A percentile compares a stretch with the other conserved stretches of the same genome.
These are phyloP conservation scores for Hippocampus guttulatus DNA, from an alignment of 2,113 vertebrate species.

Conservation along the genomic window DNA sequence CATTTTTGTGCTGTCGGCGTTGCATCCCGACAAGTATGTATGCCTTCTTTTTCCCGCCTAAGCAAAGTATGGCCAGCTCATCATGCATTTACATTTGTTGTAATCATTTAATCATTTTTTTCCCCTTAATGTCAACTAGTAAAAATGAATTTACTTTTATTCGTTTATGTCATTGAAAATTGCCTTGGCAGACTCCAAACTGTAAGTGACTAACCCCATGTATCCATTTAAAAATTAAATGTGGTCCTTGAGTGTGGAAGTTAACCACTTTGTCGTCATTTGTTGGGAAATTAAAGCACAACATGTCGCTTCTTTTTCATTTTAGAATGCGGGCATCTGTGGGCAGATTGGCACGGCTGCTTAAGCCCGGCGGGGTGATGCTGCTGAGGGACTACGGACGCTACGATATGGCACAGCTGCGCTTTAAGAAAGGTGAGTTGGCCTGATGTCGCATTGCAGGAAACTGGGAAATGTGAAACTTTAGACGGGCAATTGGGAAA, in stretches of 20 bases:
- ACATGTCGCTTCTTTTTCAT: not conserved
- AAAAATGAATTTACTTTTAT: too few species aligned
- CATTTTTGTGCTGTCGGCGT: constrained; percentile 92
- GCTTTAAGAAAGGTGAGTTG: constrained; percentile 90
- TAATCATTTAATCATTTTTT: too few species aligned
- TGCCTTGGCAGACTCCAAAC: too few species aligned
- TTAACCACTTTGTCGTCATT: not conserved
- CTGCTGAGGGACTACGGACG: constrained; percentile 94
- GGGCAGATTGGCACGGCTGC: constrained; percentile 75
- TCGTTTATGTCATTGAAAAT: too few species aligned
- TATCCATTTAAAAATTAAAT: not conserved
- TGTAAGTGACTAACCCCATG: not conserved
- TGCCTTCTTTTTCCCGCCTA: not conserved
- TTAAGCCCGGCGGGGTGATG: constrained; percentile 88
- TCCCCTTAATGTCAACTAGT: too few species aligned
- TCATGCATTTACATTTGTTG: too few species aligned
- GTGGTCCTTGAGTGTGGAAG: not conserved
- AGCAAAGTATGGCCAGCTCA: not conserved
- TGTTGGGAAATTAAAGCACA: not conserved
- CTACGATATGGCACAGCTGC: constrained; percentile 93
- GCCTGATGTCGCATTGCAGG: not conserved
- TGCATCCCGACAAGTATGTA: constrained; percentile 89
- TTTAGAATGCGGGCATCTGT: constrained; percentile 83
- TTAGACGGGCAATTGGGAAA: too few species aligned
- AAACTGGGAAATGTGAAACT: not conserved